Conservation (phyloP, 2,113 vertebrate genomes). For the Amphiprion ocellaris region DNA sequence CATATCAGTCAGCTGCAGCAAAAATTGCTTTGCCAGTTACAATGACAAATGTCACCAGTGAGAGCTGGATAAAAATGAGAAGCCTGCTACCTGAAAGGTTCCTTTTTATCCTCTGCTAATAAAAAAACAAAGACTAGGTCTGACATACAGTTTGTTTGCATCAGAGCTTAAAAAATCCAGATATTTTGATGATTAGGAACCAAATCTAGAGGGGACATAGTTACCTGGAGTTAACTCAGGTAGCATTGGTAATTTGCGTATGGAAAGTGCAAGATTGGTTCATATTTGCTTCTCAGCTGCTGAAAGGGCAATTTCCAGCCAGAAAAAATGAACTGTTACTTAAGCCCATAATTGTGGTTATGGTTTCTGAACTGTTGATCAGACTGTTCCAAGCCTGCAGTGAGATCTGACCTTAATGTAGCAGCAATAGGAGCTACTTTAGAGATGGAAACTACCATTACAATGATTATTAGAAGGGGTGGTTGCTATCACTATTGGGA, state of each 20-base stretch:
- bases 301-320: constrained; percentile 14
- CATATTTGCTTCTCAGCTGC: no score
- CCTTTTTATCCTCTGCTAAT: background rate
- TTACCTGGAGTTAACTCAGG: background rate
- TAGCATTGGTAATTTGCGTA: background rate
- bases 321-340: background rate
- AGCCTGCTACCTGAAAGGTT: no score
- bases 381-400: background rate
- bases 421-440: background rate
- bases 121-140: background rate
- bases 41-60: background rate
- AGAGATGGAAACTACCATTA: background rate
- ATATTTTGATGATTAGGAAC: fast-evolving
- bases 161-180: background rate
- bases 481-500: background rate
- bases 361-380: background rate
- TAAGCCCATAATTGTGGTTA: constrained; percentile 2
- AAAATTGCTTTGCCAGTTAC: background rate
- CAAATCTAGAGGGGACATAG: background rate
- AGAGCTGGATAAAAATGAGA: background rate
- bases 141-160: background rate
- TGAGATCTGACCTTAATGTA: constrained; percentile 6
- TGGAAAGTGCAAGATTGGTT: background rate
- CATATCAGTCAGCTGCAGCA: background rate
- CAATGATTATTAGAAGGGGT: background rate